Conservation (phyloP, 2,797 vertebrate genomes). For the Tapirus indicus region DNA sequence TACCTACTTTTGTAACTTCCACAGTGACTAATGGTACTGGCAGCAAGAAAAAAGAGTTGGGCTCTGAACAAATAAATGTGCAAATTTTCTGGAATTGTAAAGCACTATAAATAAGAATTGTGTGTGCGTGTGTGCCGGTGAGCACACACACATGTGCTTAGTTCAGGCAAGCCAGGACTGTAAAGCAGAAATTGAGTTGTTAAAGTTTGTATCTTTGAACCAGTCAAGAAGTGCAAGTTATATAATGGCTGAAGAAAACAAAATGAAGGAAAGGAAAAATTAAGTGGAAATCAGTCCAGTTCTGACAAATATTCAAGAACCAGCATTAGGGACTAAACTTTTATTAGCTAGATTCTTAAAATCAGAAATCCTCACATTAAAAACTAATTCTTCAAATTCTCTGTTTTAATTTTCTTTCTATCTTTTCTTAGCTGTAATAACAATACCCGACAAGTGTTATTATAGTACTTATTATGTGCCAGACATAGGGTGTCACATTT, state of each 20-base stretch:
- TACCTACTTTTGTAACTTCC: neutral
- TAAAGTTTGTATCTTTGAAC: neutral
- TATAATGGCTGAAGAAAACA: neutral
- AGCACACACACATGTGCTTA: neutral
- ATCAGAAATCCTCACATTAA: neutral
- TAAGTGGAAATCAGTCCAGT: neutral
- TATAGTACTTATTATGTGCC: neutral
- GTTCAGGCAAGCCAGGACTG: neutral
- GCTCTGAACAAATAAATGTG: neutral
- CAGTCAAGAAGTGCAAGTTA: neutral
- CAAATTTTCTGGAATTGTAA: neutral
- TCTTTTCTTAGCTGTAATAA: neutral
- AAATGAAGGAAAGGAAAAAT: neutral
- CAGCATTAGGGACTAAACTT: neutral
- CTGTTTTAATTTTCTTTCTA: neutral
- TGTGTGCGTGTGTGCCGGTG: too few species aligned
- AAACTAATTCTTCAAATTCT: neutral
- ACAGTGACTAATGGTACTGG: neutral
- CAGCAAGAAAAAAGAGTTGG: neutral
- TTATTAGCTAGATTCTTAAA: neutral
- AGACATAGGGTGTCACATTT: neutral
- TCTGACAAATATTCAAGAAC: neutral
- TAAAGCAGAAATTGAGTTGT: neutral
- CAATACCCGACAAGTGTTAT: neutral
- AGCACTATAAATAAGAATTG: neutral